These are phyloP conservation scores for Diuraphis noxia DNA, from an alignment of 1,140 invertebrate genomes.

Conservation along the genomic window DNA sequence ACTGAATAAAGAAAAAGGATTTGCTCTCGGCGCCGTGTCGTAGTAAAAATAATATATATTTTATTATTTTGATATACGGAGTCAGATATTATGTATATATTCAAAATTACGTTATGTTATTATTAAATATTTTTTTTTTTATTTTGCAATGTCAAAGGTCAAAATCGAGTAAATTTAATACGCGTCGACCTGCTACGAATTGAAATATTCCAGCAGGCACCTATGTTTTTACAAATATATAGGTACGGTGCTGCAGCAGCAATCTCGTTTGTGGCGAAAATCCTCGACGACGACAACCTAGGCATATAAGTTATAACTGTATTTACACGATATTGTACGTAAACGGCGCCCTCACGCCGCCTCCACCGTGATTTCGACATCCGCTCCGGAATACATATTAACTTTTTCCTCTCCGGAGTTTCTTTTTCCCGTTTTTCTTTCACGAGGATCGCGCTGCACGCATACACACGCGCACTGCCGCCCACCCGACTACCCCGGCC, in stretches of 20 bases:
- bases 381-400: conserved; percentile 47
- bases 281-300: background rate
- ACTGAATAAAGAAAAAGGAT: background rate
- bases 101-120: background rate
- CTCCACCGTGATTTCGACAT: conserved; percentile 30
- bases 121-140: background rate
- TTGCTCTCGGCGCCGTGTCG: background rate
- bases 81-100: background rate
- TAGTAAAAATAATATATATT: background rate
- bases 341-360: background rate
- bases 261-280: conserved; percentile 36
- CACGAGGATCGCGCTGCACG: background rate
- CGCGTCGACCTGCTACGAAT: background rate
- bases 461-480: background rate
- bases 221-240: background rate
- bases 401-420: conserved; percentile 29
- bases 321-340: background rate
- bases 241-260: background rate
- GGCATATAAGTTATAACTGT: background rate
- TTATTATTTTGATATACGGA: background rate
- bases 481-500: too few species aligned
- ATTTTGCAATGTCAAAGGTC: background rate
- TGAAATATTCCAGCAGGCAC: background rate
- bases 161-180: background rate
- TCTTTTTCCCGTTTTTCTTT: background rate